Base-by-base conservation (phyloP, 2,888 invertebrate genomes). In the Chaetogeoica ovagalla region DNA sequence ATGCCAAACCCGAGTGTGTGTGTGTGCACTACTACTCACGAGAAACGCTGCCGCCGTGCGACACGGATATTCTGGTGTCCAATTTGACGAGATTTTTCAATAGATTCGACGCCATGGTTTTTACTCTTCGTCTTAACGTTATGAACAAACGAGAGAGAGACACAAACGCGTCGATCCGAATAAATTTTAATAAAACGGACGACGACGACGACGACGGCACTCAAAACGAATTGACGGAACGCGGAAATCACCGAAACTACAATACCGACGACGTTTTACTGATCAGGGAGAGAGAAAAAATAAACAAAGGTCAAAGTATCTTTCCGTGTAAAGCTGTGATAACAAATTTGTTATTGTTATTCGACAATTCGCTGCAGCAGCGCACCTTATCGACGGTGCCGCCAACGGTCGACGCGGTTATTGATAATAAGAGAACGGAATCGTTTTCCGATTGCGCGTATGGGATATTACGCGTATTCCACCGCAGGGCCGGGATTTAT, bases 31-130 rank as follows among this genome's bases (percentile, higher is more conserved):
- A 48, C 30, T 55, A 82, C 82, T 79, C 48, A 82, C 82, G 39
- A 70, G 70, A 79, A 23, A 63, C 17, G 23, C 74, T 59, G n/a
- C 79, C 17, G 23, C 74, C 65, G n/a, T 82, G 70, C 4, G 82
- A 70, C 19, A 82, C 70, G n/a, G 82, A 82, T 39, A 82, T 57
- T 15, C 68, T 52, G 63, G 74, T 75, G 19, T 79, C 79, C 23
- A 79, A 48, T 66, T 77, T 77, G 7, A 82, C 39, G 15, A 81
- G 23, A 62, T 82, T 79, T 19, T 82, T 81, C 59, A 75, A 79
- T n/a, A 82, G 17, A 60, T 81, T 63, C 39, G 82, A 76, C 11
- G 82, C 77, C 82, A 82, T 82, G 19, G 39, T 43, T 9, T 43
- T 9, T 9, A 9, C 37, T 39, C 48, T 8, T 13, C 17, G 39